These are phyloP conservation scores for Menidia beryllina DNA, from an alignment of 2,113 vertebrate genomes.

Conservation along the genomic window DNA sequence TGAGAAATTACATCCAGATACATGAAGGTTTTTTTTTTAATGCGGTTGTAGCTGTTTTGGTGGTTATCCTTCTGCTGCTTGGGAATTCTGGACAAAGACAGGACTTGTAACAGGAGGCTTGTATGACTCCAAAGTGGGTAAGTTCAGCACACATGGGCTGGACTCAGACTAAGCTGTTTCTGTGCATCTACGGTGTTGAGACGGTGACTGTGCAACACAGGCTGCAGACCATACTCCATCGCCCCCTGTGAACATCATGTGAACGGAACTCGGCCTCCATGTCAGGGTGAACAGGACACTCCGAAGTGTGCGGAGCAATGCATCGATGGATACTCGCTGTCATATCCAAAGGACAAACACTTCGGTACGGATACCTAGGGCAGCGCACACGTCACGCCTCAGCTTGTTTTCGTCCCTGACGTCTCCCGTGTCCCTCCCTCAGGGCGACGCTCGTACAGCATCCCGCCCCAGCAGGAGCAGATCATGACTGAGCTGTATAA, in stretches of 20 bases:
- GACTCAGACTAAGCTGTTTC: not conserved
- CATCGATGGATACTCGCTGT: conserved; percentile 81
- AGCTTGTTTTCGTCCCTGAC: not conserved
- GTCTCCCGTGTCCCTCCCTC: not conserved
- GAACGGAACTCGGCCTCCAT: conserved; percentile 88
- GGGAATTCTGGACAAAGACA: conserved; percentile 88
- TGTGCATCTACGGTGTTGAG: not conserved
- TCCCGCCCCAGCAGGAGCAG: conserved; percentile 82
- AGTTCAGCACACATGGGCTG: conserved; percentile 39
- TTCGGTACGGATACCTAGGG: conserved; percentile 79
- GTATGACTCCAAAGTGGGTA: conserved; percentile 88
- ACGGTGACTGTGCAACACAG: conserved; percentile 67
- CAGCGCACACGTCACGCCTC: not conserved
- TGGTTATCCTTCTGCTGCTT: conserved; percentile 86
- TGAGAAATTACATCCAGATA: not conserved
- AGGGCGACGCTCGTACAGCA: conserved; percentile 82
- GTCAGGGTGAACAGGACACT: conserved; percentile 84
- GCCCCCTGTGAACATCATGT: conserved; percentile 92
- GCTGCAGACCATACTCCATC: conserved; percentile 91
- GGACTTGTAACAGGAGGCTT: conserved; percentile 93
- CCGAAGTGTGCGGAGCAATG: conserved; percentile 85
- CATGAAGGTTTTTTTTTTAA: not conserved
- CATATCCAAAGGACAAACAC: conserved; percentile 90
- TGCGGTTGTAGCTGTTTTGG: conserved; percentile 86
- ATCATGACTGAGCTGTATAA: conserved; percentile 94